Evolutionary conservation across 1,140 invertebrate genomes (phyloP), one percentile per base, ranked within the genome.

Genomic region (Camponotus vicinus): DNA sequence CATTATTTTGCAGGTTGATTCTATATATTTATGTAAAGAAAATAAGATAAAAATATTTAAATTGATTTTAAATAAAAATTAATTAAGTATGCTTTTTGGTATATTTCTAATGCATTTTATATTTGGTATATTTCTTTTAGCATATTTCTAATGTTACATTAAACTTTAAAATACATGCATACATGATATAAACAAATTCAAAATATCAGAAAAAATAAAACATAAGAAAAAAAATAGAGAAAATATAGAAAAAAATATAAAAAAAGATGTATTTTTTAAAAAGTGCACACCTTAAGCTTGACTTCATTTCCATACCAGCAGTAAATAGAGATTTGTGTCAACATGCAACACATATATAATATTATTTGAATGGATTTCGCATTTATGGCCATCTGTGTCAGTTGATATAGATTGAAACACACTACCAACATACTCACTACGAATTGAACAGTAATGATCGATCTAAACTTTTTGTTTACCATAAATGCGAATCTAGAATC

Each of bases 241-340:
- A 18, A 6, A 57, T 52, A 57, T 52, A 9, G 49, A 52, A 15
- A n/a, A 59, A 34, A 15, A 21, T 34, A 13, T 37, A 6, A 55
- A 73, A 40, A 37, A 13, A 57, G 4, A 42, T 40, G 3, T 57
- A 37, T 55, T 1, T 34, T 57, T 27, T 27, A 27, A 57, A 21
- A 66, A 66, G 21, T 15, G 55, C 55, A 27, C 49, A 88, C 86
- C 86, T 88, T 88, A 2, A 88, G 6, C 55, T 85, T 96, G 1
- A 96, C 93, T 89, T 96, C 52, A 34, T 73, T 73, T 73, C 70
- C 70, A 3, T 73, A 73, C 70, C 70, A 73, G 52, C 70, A 73
- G 80, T 96, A 96, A 5, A 96, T 88, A 37, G 94, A 95, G 9
- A 96, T 91, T 76, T 96, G 91, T 8, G 85, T 32, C 40, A 86